Evolutionary conservation across 2,113 vertebrate genomes (phyloP), one percentile per base, ranked within the genome.

Genomic region (Hoplias malabaricus): DNA sequence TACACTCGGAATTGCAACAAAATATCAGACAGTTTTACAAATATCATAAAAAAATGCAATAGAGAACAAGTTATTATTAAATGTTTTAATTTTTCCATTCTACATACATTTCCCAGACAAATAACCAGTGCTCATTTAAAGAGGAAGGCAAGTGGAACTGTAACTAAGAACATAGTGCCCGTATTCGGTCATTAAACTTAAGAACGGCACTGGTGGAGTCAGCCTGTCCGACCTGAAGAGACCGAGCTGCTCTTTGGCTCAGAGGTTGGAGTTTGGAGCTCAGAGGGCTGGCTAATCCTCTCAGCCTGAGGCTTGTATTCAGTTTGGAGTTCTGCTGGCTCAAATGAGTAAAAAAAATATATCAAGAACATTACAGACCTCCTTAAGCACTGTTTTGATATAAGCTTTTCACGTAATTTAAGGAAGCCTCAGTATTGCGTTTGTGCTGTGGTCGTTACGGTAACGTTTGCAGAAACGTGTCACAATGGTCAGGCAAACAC

Each of bases 181-280:
- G 29, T 8, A 48, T 34, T 42, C n/a, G 42, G 46, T 50, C 38
- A 69, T 78, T 78, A 43, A 42, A 40, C 33, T 50, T 54, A 19
- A 10, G 75, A 69, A 50, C 19, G 63, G 31, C 57, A 33, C 25
- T 33, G 48, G 25, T 56, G 23, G 67, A 57, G 68, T 73, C 61
- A 29, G 36, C 8, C 38, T 53, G 75, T 36, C 16, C 36, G 29
- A 70, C 43, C 48, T 69, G 36, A 82, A 40, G 23, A 19, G 46
- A 75, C 61, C 54, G 14, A 53, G 43, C 19, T 31, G 43, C 13
- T 78, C 53, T 73, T 36, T 50, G 67, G 68, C 42, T 40, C 73
- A 76, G 27, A 75, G 42, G 48, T 13, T 53, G 61, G 63, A 50
- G 72, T 66, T 81, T 73, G 33, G 67, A 73, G 56, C 54, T 73